Evolutionary conservation across 2,113 vertebrate genomes (phyloP), one percentile per base, ranked within the genome.

Genomic region (Anolis sagrei): DNA sequence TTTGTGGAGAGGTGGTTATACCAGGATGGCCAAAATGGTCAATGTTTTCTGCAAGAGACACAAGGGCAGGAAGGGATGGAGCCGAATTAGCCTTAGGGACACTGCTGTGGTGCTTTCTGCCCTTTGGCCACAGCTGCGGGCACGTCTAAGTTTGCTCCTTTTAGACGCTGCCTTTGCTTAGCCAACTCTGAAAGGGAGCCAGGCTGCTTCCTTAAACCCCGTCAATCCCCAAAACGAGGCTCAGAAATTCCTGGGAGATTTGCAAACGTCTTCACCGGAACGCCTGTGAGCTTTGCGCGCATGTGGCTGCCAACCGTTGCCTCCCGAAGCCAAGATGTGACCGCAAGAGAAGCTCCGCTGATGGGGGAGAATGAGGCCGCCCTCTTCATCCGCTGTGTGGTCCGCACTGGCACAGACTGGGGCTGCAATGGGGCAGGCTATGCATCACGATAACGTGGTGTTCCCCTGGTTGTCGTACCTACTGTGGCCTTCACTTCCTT

Each of bases 261-360:
- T 9, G 10, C 61, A 39, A 44, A 84, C 85, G 49, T 87, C 87
- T 89, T 89, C 80, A 8, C 0, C 7, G 68, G 64, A 74, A 68
- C 39, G 76, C 90, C 72, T 85, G 83, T 73, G 90, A 68, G 86
- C 49, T 77, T 23, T 70, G 89, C 2, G 90, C 86, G 72, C 88
- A 89, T 89, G 86, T 76, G 0, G 0, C n/a, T 77, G 89, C 87
- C 91, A 90, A 73, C 23, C 14, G 73, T 93, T 93, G 93, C 93
- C 74, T 92, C 92, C 90, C 79, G 72, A 75, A 83, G 44, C 75
- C 32, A 0, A 82, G 78, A 27, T 19, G 74, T 82, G 92, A 90
- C 93, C 90, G 79, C 89, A 83, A 0, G 13, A 62, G 36, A 76
- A 51, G 58, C 82, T 66, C 89, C 88, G 19, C 0, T 0, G 90